These are phyloP conservation scores for Neoitamus cyanurus DNA, from an alignment of 2,888 invertebrate species.

Conservation along the genomic window DNA sequence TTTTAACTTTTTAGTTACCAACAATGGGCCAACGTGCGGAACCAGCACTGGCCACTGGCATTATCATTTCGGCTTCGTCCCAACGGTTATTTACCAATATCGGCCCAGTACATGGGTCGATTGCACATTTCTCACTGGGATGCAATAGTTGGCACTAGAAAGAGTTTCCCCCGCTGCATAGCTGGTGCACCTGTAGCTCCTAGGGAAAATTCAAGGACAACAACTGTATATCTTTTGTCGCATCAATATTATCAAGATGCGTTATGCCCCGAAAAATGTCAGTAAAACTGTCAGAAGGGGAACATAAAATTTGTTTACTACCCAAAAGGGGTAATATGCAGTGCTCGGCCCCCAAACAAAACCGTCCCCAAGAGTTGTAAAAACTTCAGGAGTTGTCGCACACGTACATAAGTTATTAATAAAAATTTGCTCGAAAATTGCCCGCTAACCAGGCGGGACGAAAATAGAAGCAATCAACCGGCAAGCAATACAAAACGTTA, in stretches of 20 bases:
- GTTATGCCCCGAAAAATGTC: neutral
- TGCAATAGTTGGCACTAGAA: neutral
- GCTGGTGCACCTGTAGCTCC: neutral
- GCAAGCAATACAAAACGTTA: neutral
- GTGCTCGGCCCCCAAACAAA: neutral
- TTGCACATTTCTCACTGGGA: too few species aligned
- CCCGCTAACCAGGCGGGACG: neutral
- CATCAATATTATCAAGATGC: neutral
- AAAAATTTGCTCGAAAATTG: neutral
- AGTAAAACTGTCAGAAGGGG: neutral
- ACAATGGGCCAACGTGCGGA: too few species aligned
- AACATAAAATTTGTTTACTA: neutral
- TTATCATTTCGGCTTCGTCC: too few species aligned
- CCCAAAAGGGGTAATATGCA: neutral
- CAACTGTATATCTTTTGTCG: neutral
- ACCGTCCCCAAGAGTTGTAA: neutral
- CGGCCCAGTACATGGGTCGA: too few species aligned
- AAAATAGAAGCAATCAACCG: neutral
- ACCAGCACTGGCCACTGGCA: too few species aligned
- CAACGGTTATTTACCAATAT: too few species aligned
- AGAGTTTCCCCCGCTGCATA: neutral
- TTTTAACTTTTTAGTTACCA: too few species aligned
- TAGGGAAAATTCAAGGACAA: neutral
- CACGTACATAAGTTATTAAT: neutral
- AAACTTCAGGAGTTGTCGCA: neutral